Base-by-base conservation (phyloP, 53 echinoderm and acorn worm species). In the Astropecten irregularis region DNA sequence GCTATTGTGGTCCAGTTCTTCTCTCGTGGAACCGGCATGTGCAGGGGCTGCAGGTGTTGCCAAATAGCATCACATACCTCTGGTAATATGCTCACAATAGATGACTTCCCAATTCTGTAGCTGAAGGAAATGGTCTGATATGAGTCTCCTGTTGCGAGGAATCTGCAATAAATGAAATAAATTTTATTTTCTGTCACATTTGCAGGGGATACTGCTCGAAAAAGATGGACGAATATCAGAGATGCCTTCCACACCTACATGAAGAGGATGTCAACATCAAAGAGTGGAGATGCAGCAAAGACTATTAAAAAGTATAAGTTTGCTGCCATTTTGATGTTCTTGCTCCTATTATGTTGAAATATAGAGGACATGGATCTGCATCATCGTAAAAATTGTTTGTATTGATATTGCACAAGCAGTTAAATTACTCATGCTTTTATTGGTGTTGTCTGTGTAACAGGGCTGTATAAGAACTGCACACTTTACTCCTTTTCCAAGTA, bases 131-230 rank as follows among this genome's bases (percentile, higher is more conserved):
- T 40, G 3, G 73, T 57, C 19, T 54, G 23, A 29, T 35, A 72
- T 1, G 85, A 74, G 18, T 85, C 85, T n/a, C 85, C 85, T 72
- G 74, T 83, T 27, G 71, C 71, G 37, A 71, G 58, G 49, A 70
- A 84, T 42, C 59, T 84, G 35, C 14, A 37, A 84, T 30, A 56
- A 38, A 57, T 36, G 28, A 58, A 44, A 82, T 53, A 23, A 49
- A 21, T 21, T 36, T 33, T 39, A 48, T 54, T 9, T 56, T 54
- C 23, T 57, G 19, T 40, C 30, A 1, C 21, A 76, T 38, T 39
- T 76, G 76, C 55, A 53, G 56, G 35, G 15, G 56, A 74, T n/a
- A 35, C 53, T 30, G 77, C 68, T 22, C 87, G 66, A 9, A 87
- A 87, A 36, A 79, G 72, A 19, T 88, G 88, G 88, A 14, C 20